Evolutionary conservation across 1,140 invertebrate genomes (phyloP), one percentile per base, ranked within the genome.

Genomic region (Drosophila yakuba): DNA sequence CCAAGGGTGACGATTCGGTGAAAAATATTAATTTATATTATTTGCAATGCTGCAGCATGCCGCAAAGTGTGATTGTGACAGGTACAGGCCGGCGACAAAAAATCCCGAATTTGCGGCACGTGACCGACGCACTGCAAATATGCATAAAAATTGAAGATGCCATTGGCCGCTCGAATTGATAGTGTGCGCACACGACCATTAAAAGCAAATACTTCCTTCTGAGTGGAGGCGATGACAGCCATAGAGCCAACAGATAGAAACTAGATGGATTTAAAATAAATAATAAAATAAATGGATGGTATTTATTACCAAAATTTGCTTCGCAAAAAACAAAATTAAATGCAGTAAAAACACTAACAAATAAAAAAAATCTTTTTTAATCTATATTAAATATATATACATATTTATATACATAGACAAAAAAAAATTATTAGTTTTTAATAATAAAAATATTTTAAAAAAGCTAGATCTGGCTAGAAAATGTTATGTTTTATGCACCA

Each of bases 11-110:
- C 58, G 32, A 15, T 11, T 23, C 17, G 23, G 10, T 38, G 56
- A 8, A 41, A 85, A 86, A 84, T 89, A 89, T 89, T 89, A 89
- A 89, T 89, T 89, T 89, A 84, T 89, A 80, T 78, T 89, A 89
- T 89, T 89, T 84, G 77, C 84, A 72, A 78, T 89, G 85, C 80
- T 74, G 77, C 84, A 83, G 84, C 84, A 84, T 78, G 84, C 85
- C 80, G 84, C 84, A 89, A 89, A 84, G 84, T 89, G 84, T 89
- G 84, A 89, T 89, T 89, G 84, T 89, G 84, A 89, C 84, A 89
- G 84, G 84, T 89, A 89, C 80, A 47, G 64, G 50, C 56, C 52
- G 15, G 38, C 28, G 63, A 48, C 51, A 74, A 74, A 55, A 73
- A 76, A 69, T 51, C 44, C 64, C 38, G 61, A 43, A 68, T 66